These are phyloP conservation scores for Syndactyla subalaris DNA, from an alignment of 2,797 vertebrate genomes.

Conservation along the genomic window DNA sequence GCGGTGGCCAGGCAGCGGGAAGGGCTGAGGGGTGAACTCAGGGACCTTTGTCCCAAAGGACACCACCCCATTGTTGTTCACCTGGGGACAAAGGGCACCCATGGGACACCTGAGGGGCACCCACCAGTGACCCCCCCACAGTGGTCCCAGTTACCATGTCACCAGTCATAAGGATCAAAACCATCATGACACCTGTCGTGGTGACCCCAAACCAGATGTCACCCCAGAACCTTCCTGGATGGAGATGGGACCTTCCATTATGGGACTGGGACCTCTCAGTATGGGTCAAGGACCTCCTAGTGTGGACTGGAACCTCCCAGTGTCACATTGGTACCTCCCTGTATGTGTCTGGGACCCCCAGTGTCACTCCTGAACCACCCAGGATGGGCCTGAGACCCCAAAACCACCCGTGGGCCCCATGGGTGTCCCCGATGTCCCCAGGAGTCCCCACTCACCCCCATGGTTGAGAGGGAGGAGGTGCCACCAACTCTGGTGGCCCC, in stretches of 20 bases:
- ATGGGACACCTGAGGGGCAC: neutral
- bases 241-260: neutral
- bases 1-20: neutral
- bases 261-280: neutral
- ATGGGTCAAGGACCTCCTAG: neutral
- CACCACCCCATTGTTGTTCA: slow-evolving; percentile 25
- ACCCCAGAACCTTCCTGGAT: neutral
- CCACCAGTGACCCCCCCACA: neutral
- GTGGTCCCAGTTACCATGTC: neutral
- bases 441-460: neutral
- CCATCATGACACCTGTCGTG: neutral
- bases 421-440: neutral
- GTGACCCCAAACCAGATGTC: neutral
- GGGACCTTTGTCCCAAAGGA: neutral
- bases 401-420: neutral
- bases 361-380: neutral
- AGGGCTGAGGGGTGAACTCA: neutral
- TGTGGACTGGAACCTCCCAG: neutral
- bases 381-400: neutral
- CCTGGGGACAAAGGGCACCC: neutral
- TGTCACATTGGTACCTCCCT: neutral
- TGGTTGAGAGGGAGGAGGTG: neutral
- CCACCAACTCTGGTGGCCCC: neutral
- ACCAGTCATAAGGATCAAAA: too few species aligned
- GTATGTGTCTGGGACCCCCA: neutral